phyloP scores from a whole-genome alignment of 2,797 vertebrate species.

The Nannoperca australis region DNA sequence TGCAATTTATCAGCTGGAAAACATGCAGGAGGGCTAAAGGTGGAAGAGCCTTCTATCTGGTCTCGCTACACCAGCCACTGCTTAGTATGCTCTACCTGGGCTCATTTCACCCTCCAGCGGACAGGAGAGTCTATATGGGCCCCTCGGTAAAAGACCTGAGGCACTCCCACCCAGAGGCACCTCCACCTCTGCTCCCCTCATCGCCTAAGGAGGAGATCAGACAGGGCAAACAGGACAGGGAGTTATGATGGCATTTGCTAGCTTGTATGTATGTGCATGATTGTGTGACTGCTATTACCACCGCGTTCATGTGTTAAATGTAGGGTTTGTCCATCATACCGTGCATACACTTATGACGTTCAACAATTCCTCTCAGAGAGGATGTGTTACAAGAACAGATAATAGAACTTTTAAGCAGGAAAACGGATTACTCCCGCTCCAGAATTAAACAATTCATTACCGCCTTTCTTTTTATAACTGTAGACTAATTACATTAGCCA shows the following conservation, averaged over 20 bases:
- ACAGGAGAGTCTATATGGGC: slow-evolving; percentile 78
- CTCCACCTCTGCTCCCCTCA: slow-evolving; percentile 63
- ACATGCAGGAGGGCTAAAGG: slow-evolving; percentile 79
- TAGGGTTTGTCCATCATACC: slow-evolving; percentile 59
- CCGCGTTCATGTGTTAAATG: slow-evolving; percentile 48
- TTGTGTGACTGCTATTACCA: slow-evolving; percentile 57
- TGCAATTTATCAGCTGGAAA: slow-evolving; percentile 81
- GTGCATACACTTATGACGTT: slow-evolving; percentile 29
- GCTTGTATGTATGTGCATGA: slow-evolving; percentile 45
- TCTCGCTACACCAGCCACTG: slow-evolving; percentile 75
- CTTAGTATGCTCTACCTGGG: slow-evolving; percentile 82
- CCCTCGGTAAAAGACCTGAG: slow-evolving; percentile 79
- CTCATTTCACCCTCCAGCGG: slow-evolving; percentile 87
- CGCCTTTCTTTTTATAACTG: slow-evolving; percentile 82
- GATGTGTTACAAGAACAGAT: slow-evolving; percentile 65
- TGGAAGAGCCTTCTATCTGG: slow-evolving; percentile 73
- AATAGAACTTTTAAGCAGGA: slow-evolving; percentile 71
- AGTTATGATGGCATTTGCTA: slow-evolving; percentile 67
- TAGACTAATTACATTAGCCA: slow-evolving; percentile 80
- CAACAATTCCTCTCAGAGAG: slow-evolving; percentile 57
- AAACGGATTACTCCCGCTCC: slow-evolving; percentile 75
- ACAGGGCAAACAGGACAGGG: slow-evolving; percentile 76
- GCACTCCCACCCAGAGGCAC: slow-evolving; percentile 73
- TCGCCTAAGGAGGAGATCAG: slow-evolving; percentile 70
- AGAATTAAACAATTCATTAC: slow-evolving; percentile 83